Base-by-base conservation (phyloP, 2,888 invertebrate genomes). In the Drosophila melanosoma region DNA sequence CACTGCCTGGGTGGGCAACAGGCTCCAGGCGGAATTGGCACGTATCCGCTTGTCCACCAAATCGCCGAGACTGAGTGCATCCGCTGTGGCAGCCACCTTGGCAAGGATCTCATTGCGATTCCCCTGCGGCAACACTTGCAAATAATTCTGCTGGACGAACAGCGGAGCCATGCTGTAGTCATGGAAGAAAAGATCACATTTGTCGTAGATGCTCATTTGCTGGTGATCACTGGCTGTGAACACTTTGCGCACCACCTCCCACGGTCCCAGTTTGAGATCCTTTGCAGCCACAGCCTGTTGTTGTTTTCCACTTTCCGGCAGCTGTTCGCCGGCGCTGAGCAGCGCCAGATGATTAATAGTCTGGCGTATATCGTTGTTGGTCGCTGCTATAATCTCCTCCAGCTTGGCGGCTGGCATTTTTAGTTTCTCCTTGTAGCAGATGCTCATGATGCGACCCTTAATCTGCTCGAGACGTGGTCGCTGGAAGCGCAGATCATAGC, bases 71-170 rank as follows among this genome's bases (percentile, higher is more conserved):
- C 97, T 96, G 51, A 99, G 95, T 70, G 97, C 95, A 90, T 98
- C 97, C 0, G 99, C 97, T 0, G 98, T 95, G 69, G 94, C 92
- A n/a, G 97, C 96, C 42, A 98, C 93, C 77, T 96, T 95, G 35
- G 95, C 94, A 81, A 98, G 92, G 33, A 95, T 93, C 83, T 96
- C 95, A 0, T 86, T 80, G 60, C 91, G 92, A 56, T 96, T 95
- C 69, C 95, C 96, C 69, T 95, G 94, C 0, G 98, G 98, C n/a
- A 94, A 93, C 1, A 97, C 97, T 78, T 95, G 95, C 23, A 97
- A 93, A 93, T 99, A 99, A 93, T 99, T 99, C 93, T 99, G 99
- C 89, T 99, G 99, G 0, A 99, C 98, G 93, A 99, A 99, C 17
- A 99, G 94, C 1, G 99, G 98, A n/a, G 96, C 96, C 76, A 99